Base-by-base conservation (phyloP, 2,797 vertebrate species). In the Gallinago nigripennis region DNA sequence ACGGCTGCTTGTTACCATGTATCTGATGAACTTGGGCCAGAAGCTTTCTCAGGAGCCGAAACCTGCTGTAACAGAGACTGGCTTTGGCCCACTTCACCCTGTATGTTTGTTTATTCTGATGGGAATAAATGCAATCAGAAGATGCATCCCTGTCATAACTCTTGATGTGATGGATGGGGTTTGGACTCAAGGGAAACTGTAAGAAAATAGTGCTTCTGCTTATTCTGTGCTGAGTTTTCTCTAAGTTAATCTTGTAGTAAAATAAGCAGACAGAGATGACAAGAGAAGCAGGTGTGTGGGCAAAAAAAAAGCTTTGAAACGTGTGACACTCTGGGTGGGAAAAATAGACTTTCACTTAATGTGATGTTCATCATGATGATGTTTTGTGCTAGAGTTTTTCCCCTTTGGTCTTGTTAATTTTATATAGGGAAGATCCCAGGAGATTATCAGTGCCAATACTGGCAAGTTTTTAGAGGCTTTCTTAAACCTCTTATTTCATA, bases 401-500 rank as follows among this genome's bases (percentile, higher is more conserved):
- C 16, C 19, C 25, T 79, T 84, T 70, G 9, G 39, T 94, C 25
- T 9, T 69, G 33, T 89, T 81, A 83, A 66, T 21, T 80, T 82
- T 64, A 53, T 75, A 46, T 18, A 72, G 25, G 58, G 69, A 70
- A 61, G 39, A 92, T 81, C 80, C 39, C 20, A 66, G 53, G 56
- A 79, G 48, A 65, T 7, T 41, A 75, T 53, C 56, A 9, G 25
- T 79, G 87, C 65, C 82, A 90, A 45, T 76, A 82, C 31, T 82
- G 63, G n/a, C 54, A 90, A 56, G 25, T 37, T 90, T 90, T 86
- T 54, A 76, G 76, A 94, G 54, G 43, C 45, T 88, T 92, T 93
- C 45, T 90, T 88, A 94, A 94, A 86, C 37, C 50, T 72, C 58
- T 92, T 92, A 79, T 93, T 96, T 94, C 50, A 80, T 46, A 86